These are phyloP conservation scores for Bufo gargarizans DNA, from an alignment of 2,113 vertebrate species.

Conservation along the genomic window DNA sequence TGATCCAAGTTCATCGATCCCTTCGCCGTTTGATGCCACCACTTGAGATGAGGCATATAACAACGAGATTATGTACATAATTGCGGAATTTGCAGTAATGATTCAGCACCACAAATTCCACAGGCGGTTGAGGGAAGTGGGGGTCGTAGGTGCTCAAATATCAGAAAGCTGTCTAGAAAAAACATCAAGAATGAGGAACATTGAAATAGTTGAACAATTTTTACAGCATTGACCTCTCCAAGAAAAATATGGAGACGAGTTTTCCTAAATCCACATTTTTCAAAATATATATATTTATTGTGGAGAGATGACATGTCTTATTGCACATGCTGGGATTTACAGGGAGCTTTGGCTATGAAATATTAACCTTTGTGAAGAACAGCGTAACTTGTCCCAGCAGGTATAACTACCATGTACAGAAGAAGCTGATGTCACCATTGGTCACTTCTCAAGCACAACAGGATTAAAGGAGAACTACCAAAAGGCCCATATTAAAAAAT, in stretches of 20 bases:
- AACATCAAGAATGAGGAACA: neutral
- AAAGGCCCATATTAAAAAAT: no score
- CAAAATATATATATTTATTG: neutral
- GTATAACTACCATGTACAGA: neutral
- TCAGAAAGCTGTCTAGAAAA: constrained; percentile 1
- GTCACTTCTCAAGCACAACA: neutral
- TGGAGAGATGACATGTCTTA: neutral
- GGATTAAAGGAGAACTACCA: neutral
- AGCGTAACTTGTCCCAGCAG: neutral
- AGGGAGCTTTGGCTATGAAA: neutral
- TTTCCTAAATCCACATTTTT: constrained; percentile 6
- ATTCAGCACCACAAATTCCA: constrained; percentile 28
- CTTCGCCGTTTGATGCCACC: neutral
- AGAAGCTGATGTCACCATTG: neutral
- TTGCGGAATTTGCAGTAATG: constrained; percentile 14
- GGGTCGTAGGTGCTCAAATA: constrained; percentile 28
- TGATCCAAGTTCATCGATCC: no score
- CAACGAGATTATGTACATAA: neutral
- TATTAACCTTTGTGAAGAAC: neutral
- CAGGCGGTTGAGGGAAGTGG: constrained; percentile 27
- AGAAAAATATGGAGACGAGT: constrained; percentile 32
- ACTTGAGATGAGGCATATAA: neutral
- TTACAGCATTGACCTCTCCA: neutral
- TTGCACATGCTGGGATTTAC: neutral
- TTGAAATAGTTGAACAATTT: constrained; percentile 7